These are phyloP conservation scores for Hypotaenidia okinawae DNA, from an alignment of 2,797 vertebrate genomes.

Conservation along the genomic window DNA sequence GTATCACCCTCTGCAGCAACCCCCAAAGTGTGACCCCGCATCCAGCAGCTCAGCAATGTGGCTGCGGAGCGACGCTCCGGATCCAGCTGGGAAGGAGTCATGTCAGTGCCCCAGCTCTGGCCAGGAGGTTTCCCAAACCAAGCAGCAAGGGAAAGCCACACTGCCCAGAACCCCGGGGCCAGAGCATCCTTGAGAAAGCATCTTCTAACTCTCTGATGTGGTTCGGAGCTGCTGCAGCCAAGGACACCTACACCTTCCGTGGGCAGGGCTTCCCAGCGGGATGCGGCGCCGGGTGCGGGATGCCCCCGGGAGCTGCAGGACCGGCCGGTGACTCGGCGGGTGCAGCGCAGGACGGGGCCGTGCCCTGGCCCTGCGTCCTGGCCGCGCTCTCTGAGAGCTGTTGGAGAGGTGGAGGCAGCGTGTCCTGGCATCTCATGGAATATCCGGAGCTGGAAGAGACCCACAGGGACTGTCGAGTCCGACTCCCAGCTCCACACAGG, in stretches of 20 bases:
- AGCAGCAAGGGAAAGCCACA: not conserved
- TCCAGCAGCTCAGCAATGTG: not conserved
- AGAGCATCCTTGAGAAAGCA: not conserved
- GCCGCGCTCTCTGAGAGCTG: not conserved
- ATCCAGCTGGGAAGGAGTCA: accelerated
- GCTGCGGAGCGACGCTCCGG: not conserved
- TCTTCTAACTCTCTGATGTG: conserved; percentile 15
- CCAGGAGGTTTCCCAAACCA: not conserved
- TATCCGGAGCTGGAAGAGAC: no score
- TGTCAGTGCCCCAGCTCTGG: not conserved
- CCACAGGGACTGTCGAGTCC: no score
- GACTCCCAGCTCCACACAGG: no score
- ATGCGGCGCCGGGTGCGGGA: no score
- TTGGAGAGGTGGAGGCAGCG: not conserved
- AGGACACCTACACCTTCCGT: conserved; percentile 16
- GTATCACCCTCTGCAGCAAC: accelerated
- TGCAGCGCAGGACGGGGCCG: accelerated
- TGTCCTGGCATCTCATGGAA: accelerated
- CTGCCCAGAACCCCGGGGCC: not conserved
- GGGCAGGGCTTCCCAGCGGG: no score
- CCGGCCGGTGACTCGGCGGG: not conserved
- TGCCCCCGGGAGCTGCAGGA: not conserved
- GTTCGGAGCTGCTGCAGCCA: not conserved
- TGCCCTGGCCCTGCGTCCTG: not conserved
- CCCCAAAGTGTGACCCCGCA: no score